Evolutionary conservation across 2,113 vertebrate genomes (phyloP), one percentile per base, ranked within the genome.

Genomic region (Rhagologus leucostigma): DNA sequence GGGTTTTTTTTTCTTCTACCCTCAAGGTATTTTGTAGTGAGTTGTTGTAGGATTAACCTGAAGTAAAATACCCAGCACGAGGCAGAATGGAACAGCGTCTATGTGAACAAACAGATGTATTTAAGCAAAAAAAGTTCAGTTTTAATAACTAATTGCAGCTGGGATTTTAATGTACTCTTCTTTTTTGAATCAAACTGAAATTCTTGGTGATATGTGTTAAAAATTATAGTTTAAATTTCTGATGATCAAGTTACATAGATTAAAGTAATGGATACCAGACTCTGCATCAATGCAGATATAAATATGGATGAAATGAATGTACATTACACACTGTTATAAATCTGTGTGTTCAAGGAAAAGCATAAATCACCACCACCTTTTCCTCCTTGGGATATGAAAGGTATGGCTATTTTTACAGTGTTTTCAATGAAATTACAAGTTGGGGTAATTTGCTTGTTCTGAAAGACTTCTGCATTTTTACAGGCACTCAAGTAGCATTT

Each of bases 201-300:
- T 97, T 95, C 97, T 98, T 98, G 93, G 90, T 97, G 96, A 98
- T 98, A 98, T 27, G 95, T 98, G 97, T 98, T 98, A 97, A 98
- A 97, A 98, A 97, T 97, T 98, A 96, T 91, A 94, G 96, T 97
- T 98, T 96, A 96, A 93, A 97, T 98, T 98, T 98, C 98, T 98
- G 97, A 98, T 97, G 97, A 98, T 98, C 98, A 98, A 96, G 97
- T 98, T 98, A 98, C 97, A 98, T 91, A 98, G 97, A 98, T 98
- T 98, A 98, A 97, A 97, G 96, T 98, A 98, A 98, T 98, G 96
- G 97, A 97, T 98, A 98, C 97, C 98, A 98, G 97, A 97, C 89
- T 97, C 91, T 13, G 64, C 96, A 98, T 97, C 97, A 96, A 97
- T 97, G 96, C 96, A 96, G 97, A 96, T 98, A 98, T 98, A 98